These are phyloP conservation scores for Camponotus fellah DNA, from an alignment of 2,888 invertebrate species.

Conservation along the genomic window DNA sequence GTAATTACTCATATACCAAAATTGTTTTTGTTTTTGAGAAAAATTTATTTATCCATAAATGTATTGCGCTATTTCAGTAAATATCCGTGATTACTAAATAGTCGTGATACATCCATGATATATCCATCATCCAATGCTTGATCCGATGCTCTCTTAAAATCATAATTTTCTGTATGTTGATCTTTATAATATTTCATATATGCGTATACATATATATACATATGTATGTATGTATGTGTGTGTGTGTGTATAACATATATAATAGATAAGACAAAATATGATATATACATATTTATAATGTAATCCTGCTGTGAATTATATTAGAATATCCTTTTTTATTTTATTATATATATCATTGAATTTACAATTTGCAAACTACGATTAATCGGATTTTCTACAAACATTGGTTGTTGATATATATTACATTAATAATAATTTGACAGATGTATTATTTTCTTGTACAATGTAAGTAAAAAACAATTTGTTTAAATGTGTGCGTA, in stretches of 20 bases:
- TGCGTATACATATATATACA: constrained; percentile 4
- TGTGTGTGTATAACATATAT: background rate
- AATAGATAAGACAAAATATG: constrained; percentile 15
- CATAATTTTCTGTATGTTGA: constrained; percentile 38
- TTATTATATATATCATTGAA: constrained; percentile 5
- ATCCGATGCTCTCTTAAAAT: constrained; percentile 45
- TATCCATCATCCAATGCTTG: constrained; percentile 14
- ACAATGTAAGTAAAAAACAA: background rate
- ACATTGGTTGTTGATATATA: constrained; percentile 9
- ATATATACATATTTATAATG: constrained; percentile 47
- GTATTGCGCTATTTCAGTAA: constrained; percentile 9
- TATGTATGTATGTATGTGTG: background rate
- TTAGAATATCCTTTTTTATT: constrained; percentile 24
- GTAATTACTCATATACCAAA: background rate
- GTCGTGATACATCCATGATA: background rate
- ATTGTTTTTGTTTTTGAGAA: constrained; percentile 27
- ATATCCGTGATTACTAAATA: constrained; percentile 25
- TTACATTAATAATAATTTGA: background rate
- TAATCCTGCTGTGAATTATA: constrained; percentile 35
- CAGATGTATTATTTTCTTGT: constrained; percentile 35
- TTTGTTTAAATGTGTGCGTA: background rate
- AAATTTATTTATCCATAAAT: constrained; percentile 7
- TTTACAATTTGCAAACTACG: constrained; percentile 24
- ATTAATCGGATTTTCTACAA: constrained; percentile 25
- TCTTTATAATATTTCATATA: constrained; percentile 47